These are phyloP conservation scores for Listronotus oregonensis DNA, from an alignment of 1,140 invertebrate genomes.

Conservation along the genomic window DNA sequence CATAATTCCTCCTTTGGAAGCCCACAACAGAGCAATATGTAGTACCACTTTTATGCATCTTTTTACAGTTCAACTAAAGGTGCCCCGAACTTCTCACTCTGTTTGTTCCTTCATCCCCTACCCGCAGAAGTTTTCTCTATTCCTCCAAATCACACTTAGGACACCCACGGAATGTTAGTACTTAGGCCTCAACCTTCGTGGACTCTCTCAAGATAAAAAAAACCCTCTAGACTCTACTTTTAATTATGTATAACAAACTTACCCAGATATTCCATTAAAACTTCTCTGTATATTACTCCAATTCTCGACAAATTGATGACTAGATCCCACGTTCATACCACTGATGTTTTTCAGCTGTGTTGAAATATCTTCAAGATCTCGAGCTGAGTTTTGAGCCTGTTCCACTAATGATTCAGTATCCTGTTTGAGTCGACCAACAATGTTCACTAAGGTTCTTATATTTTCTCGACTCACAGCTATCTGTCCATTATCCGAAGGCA, in stretches of 20 bases:
- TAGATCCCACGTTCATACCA: slow-evolving; percentile 45
- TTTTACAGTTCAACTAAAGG: no score
- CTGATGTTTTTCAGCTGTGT: slow-evolving; percentile 52
- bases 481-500: slow-evolving; percentile 62
- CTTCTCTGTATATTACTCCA: slow-evolving; percentile 63
- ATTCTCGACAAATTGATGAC: slow-evolving; percentile 57
- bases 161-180: no score
- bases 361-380: slow-evolving; percentile 59
- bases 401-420: slow-evolving; percentile 60
- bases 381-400: slow-evolving; percentile 57
- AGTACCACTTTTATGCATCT: no score
- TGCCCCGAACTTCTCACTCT: no score
- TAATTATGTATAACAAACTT: slow-evolving; percentile 33
- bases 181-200: no score
- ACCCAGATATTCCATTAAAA: slow-evolving; percentile 59
- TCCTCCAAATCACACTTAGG: no score
- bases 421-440: slow-evolving; percentile 59
- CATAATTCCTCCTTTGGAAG: no score
- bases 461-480: slow-evolving; percentile 62
- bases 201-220: no score
- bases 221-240: no score
- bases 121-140: no score
- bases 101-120: no score
- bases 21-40: no score
- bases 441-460: slow-evolving; percentile 57